These are phyloP conservation scores for Peromyscus polionotus DNA, from an alignment of 2,113 vertebrate genomes.

Conservation along the genomic window DNA sequence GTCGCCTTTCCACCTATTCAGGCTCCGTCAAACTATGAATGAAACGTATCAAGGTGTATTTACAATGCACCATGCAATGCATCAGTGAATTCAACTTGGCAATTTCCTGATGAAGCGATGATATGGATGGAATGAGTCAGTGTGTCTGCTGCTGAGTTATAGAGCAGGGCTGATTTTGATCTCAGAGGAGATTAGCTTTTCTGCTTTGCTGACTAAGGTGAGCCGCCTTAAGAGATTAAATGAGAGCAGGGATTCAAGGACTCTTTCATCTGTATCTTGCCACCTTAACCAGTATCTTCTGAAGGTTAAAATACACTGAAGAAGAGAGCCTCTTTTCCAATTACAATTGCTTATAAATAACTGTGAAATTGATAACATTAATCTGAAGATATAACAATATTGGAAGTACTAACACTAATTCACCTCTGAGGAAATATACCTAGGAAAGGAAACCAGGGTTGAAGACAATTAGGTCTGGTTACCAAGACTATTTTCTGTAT, in stretches of 20 bases:
- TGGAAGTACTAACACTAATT: not conserved
- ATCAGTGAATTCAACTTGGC: slow-evolving; percentile 27
- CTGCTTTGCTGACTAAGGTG: slow-evolving; percentile 45
- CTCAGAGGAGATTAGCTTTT: slow-evolving; percentile 56
- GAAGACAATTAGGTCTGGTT: not conserved
- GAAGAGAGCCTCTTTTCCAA: not conserved
- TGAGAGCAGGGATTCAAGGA: slow-evolving; percentile 26
- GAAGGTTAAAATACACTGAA: slow-evolving; percentile 4
- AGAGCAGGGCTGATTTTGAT: slow-evolving; percentile 54
- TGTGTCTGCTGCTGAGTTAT: not conserved
- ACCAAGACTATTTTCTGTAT: not conserved
- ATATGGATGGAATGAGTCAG: slow-evolving; percentile 17
- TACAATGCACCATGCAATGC: slow-evolving; percentile 57
- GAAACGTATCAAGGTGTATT: slow-evolving; percentile 77
- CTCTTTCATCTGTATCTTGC: slow-evolving; percentile 20
- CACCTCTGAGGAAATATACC: not conserved
- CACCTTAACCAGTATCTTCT: not conserved
- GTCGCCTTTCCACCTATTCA: slow-evolving; percentile 46
- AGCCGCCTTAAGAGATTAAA: slow-evolving; percentile 61
- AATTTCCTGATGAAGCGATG: slow-evolving; percentile 70
- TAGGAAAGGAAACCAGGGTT: not conserved
- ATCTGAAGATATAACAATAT: not conserved
- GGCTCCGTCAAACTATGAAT: slow-evolving; percentile 71
- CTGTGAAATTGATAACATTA: not conserved
- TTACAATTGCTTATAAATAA: not conserved